Percentiles rank a stretch among this genome's conserved stretches.
These are phyloP conservation scores for Chloroceryle aenea DNA, from an alignment of 2,113 vertebrate genomes.

Conservation along the genomic window DNA sequence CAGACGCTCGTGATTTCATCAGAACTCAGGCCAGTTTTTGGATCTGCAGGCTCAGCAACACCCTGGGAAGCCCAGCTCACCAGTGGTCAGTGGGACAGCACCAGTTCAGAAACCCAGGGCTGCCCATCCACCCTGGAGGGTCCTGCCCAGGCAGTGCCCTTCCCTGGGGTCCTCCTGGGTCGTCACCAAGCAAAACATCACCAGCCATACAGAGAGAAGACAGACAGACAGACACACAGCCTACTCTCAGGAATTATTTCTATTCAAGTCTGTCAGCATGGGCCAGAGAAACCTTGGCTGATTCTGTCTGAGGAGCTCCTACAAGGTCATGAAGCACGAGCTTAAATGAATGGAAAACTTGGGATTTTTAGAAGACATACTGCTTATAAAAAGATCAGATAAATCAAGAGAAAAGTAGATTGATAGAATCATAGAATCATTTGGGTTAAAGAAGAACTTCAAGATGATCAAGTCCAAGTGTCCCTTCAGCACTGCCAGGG, in stretches of 20 bases:
- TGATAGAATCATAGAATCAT: not conserved
- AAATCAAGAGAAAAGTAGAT: not conserved
- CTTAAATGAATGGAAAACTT: not conserved
- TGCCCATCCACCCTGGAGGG: fast-evolving
- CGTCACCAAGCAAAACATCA: fast-evolving
- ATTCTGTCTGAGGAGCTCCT: not conserved
- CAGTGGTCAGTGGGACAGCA: not conserved
- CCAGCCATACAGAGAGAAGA: fast-evolving
- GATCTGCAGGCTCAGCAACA: not conserved
- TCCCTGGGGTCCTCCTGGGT: not conserved
- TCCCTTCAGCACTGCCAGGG: too few relatives aligned
- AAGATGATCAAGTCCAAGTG: not conserved
- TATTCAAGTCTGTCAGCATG: too few relatives aligned
- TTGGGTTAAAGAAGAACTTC: not conserved
- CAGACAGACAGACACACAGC: too few relatives aligned
- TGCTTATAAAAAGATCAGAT: not conserved
- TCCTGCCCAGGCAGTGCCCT: not conserved
- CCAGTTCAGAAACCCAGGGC: fast-evolving
- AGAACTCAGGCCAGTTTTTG: not conserved
- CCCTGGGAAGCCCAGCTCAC: not conserved
- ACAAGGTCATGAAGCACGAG: fast-evolving
- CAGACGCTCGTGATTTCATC: constrained; percentile 18
- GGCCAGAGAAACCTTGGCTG: not conserved
- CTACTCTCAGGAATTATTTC: not conserved
- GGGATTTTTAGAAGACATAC: fast-evolving